A percentile compares a stretch with the other conserved stretches of the same genome.
Conservation (phyloP, 1,140 invertebrate genomes). For the Hyposmocoma kahamanoa region DNA sequence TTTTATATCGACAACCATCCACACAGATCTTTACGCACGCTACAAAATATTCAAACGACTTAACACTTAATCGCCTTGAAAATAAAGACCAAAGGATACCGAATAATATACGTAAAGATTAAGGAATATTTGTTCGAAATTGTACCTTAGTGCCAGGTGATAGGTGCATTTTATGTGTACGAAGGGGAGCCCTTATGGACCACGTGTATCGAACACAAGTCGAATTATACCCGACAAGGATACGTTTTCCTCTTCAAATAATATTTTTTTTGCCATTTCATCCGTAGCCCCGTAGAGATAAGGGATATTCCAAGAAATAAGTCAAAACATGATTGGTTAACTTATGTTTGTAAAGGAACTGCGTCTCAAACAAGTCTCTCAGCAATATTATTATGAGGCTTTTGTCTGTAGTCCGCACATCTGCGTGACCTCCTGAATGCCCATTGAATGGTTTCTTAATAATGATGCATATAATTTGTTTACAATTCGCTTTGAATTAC, state of each 20-base stretch:
- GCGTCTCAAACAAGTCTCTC: constrained; percentile 48
- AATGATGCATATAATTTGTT: constrained; percentile 16
- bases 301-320: not conserved
- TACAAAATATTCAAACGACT: not conserved
- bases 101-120: not conserved
- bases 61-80: not conserved
- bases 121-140: not conserved
- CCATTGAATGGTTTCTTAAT: constrained; percentile 43
- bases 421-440: constrained; percentile 61
- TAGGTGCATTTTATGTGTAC: constrained; percentile 46
- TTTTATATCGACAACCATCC: constrained; percentile 30
- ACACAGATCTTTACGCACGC: constrained; percentile 11
- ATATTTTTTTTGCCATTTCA: too few species aligned
- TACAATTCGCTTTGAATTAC: constrained; percentile 1
- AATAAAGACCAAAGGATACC: too few species aligned
- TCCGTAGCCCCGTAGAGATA: not conserved
- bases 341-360: constrained; percentile 37
- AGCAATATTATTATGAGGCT: constrained; percentile 48
- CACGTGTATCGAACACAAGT: constrained; percentile 54
- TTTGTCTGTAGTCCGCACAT: constrained; percentile 52
- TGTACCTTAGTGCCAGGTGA: constrained; percentile 43
- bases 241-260: not conserved
- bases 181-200: constrained; percentile 35
- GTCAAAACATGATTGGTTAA: not conserved
- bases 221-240: constrained; percentile 19